Evolutionary conservation across 2,797 vertebrate genomes (phyloP), one percentile per base, ranked within the genome.

Genomic region (Hafferia zeledoni): DNA sequence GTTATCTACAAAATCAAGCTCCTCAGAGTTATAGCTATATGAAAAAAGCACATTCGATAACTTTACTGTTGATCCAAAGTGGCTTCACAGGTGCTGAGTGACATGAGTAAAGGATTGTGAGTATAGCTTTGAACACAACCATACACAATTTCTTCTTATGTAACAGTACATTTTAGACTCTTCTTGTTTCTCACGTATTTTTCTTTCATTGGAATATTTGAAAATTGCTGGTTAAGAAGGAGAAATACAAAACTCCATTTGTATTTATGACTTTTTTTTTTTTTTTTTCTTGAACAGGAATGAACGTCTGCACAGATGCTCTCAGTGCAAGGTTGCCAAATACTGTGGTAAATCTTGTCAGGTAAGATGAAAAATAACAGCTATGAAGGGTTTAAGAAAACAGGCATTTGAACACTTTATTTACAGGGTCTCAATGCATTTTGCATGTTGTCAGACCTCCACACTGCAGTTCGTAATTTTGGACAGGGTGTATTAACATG

Each of bases 291-390:
- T 69, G 6, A 84, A 91, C 93, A 99, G 99, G 97, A 95, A 87
- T n/a, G 97, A 98, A 90, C 97, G 96, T 71, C 97, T 99, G 94
- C 96, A 98, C 95, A 98, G 99, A 61, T 99, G 99, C 93, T 99
- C 99, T 91, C 98, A 98, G 60, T 99, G 99, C 97, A 99, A 98
- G 96, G 96, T 97, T 85, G 98, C 99, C 85, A 98, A 97, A 82
- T 99, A 99, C 97, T 99, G 99, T 94, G 98, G 98, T 81, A 93
- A 82, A 67, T 96, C 97, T 53, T 99, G 99, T 95, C 99, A 99
- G 99, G 99, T 99, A 98, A 98, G 78, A 80, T 74, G 30, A 87
- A 94, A 82, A 74, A 83, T 70, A 81, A 53, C 53, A 86, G 2
- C 76, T 78, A 5, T 59, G 57, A 80, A 71, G 28, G 12, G 4